Conservation (phyloP, 64 coral and sea anemone species). For the Dendronephthya gigantea region DNA sequence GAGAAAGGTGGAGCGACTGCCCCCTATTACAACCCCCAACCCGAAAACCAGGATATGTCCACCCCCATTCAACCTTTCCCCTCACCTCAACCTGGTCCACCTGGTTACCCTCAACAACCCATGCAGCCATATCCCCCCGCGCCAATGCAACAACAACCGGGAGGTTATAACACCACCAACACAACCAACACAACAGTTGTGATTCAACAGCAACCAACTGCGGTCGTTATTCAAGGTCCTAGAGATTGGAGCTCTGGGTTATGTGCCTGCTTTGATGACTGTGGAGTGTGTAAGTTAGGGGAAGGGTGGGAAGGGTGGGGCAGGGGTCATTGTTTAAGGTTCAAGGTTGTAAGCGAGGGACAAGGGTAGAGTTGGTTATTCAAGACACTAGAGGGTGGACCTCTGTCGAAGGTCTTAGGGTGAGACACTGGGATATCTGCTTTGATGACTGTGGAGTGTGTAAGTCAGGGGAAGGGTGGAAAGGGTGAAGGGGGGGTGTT, state of each 20-base stretch:
- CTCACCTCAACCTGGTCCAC: too few relatives aligned
- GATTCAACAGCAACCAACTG: background rate
- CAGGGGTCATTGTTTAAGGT: too few relatives aligned
- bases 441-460: conserved; percentile 13
- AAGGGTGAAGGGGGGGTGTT: too few relatives aligned
- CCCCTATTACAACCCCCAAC: background rate
- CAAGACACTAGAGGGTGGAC: too few relatives aligned
- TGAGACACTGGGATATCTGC: background rate
- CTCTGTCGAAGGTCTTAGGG: too few relatives aligned
- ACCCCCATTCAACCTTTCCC: too few relatives aligned
- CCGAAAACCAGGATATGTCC: background rate
- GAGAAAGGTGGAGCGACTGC: background rate
- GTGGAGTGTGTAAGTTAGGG: conserved; percentile 1
- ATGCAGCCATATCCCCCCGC: background rate
- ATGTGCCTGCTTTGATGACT: conserved; percentile 3
- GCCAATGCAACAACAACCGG: background rate
- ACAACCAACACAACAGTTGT: conserved; percentile 3
- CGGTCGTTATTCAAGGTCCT: background rate
- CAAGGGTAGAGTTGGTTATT: too few relatives aligned
- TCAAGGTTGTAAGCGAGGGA: too few relatives aligned
- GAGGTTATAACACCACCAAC: too few relatives aligned
- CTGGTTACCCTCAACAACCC: background rate
- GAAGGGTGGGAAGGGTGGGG: too few relatives aligned
- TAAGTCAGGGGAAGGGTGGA: background rate
- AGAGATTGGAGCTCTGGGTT: background rate